A percentile compares a stretch with the other conserved stretches of the same genome.
Conservation (phyloP, 1,140 invertebrate genomes). For the Polyergus mexicanus region DNA sequence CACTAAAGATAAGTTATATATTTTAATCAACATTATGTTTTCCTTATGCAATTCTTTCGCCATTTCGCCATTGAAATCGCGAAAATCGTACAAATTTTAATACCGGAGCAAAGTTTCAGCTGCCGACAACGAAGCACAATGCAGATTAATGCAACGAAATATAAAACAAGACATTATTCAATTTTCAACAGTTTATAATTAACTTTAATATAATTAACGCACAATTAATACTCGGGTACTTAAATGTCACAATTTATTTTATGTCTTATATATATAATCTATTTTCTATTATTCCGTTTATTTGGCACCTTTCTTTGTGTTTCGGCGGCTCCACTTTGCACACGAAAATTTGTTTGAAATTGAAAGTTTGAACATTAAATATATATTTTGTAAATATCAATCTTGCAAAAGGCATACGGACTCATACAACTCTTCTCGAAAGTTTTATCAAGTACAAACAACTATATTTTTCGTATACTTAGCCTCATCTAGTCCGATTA, state of each 20-base stretch:
- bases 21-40: slow-evolving; percentile 39
- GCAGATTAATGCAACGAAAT: slow-evolving; percentile 1
- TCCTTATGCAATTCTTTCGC: neutral
- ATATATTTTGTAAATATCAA: slow-evolving; percentile 50
- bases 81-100: slow-evolving; percentile 6
- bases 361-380: slow-evolving; percentile 18
- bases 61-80: slow-evolving; percentile 15
- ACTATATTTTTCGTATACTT: slow-evolving; percentile 34
- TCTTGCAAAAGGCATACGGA: neutral
- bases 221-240: neutral
- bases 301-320: neutral
- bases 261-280: neutral
- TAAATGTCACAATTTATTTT: neutral
- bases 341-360: slow-evolving; percentile 19
- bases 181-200: slow-evolving; percentile 14
- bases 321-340: slow-evolving; percentile 27
- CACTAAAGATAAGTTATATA: slow-evolving; percentile 46
- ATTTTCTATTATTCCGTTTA: slow-evolving; percentile 7
- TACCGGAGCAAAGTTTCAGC: neutral
- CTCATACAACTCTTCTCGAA: slow-evolving; percentile 2
- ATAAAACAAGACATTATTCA: neutral
- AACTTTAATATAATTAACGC: neutral
- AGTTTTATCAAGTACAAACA: slow-evolving; percentile 39
- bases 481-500: slow-evolving; percentile 21
- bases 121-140: slow-evolving; percentile 19